phyloP scores from a whole-genome alignment of 2,797 vertebrate genomes.

The Orientallactaga sibirica region DNA sequence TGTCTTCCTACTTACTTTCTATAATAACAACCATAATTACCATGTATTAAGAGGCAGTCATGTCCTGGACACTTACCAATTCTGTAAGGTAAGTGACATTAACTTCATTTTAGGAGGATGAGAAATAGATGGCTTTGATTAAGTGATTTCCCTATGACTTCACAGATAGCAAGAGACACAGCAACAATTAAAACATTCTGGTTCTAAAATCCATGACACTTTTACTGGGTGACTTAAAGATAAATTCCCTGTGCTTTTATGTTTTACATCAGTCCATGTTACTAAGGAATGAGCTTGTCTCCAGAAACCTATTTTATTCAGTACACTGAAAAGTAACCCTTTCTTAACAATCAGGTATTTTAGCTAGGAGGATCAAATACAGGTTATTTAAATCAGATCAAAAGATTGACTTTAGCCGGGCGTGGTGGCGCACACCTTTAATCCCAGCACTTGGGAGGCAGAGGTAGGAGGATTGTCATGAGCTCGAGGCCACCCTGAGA shows the following conservation, averaged over 20 bases:
- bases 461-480: too few relatives aligned
- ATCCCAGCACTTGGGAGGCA: too few relatives aligned
- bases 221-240: constrained; percentile 59
- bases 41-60: constrained; percentile 32
- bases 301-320: neutral
- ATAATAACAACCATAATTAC: constrained; percentile 44
- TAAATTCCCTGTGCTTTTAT: constrained; percentile 24
- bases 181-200: constrained; percentile 48
- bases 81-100: constrained; percentile 57
- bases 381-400: constrained; percentile 8
- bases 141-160: constrained; percentile 41
- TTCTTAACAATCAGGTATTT: constrained; percentile 32
- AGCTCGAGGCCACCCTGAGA: too few relatives aligned
- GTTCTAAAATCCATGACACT: constrained; percentile 3
- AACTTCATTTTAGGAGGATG: constrained; percentile 2
- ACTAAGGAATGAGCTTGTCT: neutral
- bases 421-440: too few relatives aligned
- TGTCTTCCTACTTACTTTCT: constrained; percentile 51
- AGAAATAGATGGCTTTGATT: neutral
- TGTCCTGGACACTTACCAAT: constrained; percentile 25
- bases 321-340: constrained; percentile 28
- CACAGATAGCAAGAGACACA: constrained; percentile 36
- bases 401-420: neutral
- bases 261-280: constrained; percentile 41
- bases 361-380: constrained; percentile 31